Conservation (phyloP, 2,797 vertebrate species). For the Neomorphus geoffroyi region DNA sequence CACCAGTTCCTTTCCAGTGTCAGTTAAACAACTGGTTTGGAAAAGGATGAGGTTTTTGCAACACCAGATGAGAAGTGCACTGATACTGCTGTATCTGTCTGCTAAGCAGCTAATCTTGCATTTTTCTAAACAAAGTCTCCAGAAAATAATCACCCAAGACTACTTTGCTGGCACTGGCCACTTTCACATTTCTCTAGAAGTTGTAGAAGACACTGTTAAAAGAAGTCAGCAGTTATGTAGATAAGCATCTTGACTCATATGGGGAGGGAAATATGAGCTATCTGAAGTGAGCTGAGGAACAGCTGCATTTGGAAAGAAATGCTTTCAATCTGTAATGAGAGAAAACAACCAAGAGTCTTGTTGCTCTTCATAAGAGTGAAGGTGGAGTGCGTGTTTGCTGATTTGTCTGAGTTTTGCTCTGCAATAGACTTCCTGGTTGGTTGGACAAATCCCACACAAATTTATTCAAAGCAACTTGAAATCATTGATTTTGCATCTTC, state of each 20-base stretch:
- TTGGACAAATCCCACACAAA: not conserved
- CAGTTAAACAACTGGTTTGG: not conserved
- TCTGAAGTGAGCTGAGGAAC: not conserved
- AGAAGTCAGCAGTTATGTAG: not conserved
- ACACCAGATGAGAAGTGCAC: not conserved
- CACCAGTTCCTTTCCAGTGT: not conserved
- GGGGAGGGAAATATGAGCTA: not conserved
- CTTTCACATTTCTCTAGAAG: not conserved
- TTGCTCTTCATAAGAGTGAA: not conserved
- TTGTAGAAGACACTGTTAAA: not conserved
- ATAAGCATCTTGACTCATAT: not conserved
- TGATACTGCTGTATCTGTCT: not conserved
- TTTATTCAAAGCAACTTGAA: not conserved
- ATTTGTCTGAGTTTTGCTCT: not conserved
- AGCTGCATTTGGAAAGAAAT: not conserved
- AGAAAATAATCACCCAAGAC: not conserved
- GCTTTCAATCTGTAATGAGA: not conserved
- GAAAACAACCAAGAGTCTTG: not conserved
- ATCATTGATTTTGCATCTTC: not conserved
- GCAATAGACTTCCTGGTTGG: not conserved
- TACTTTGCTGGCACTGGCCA: not conserved
- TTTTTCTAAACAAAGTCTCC: not conserved
- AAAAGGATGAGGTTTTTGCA: not conserved
- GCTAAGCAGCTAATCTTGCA: not conserved
- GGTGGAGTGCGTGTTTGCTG: not conserved